Evolutionary conservation across 2,797 vertebrate genomes (phyloP).

Genomic region (Telmatherina bonti): DNA sequence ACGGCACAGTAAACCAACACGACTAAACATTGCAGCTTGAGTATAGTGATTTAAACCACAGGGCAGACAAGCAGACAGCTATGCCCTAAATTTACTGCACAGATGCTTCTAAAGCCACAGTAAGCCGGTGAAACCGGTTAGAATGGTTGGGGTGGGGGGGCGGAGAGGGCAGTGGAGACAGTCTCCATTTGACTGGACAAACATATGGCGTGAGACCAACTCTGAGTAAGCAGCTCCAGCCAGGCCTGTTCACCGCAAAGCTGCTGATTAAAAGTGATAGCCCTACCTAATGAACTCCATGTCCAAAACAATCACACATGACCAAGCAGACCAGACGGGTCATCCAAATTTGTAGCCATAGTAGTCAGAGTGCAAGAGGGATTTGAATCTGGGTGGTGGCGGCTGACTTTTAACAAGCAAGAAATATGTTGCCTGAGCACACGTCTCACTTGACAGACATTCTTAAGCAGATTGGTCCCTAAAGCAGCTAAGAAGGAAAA

Average conservation of each 20-base stretch:
- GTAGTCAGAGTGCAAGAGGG: background rate
- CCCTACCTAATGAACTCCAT: slow-evolving; percentile 33
- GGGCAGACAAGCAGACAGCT: slow-evolving; percentile 56
- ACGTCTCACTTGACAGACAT: slow-evolving; percentile 54
- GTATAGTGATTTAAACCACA: slow-evolving; percentile 56
- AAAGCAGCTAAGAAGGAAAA: slow-evolving; percentile 58
- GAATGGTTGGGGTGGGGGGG: slow-evolving; percentile 52
- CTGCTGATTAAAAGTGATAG: slow-evolving; percentile 69
- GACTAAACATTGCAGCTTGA: slow-evolving; percentile 50
- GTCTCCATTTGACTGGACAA: slow-evolving; percentile 44
- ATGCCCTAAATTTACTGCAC: slow-evolving; percentile 74
- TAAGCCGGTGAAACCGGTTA: slow-evolving; percentile 75
- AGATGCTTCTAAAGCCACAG: slow-evolving; percentile 81
- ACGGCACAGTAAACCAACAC: slow-evolving; percentile 19
- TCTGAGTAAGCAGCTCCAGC: slow-evolving; percentile 62
- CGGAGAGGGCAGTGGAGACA: slow-evolving; percentile 31
- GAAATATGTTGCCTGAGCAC: slow-evolving; percentile 16
- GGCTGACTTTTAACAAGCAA: slow-evolving; percentile 17
- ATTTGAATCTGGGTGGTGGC: background rate
- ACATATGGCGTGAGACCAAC: slow-evolving; percentile 72
- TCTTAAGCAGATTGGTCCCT: slow-evolving; percentile 64
- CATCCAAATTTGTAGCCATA: slow-evolving; percentile 12
- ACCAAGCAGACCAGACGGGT: slow-evolving; percentile 7
- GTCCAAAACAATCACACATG: slow-evolving; percentile 26
- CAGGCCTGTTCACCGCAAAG: slow-evolving; percentile 48